phyloP scores from a whole-genome alignment of 2,888 invertebrate genomes.

The Scaptodrosophila latifasciaeformis region DNA sequence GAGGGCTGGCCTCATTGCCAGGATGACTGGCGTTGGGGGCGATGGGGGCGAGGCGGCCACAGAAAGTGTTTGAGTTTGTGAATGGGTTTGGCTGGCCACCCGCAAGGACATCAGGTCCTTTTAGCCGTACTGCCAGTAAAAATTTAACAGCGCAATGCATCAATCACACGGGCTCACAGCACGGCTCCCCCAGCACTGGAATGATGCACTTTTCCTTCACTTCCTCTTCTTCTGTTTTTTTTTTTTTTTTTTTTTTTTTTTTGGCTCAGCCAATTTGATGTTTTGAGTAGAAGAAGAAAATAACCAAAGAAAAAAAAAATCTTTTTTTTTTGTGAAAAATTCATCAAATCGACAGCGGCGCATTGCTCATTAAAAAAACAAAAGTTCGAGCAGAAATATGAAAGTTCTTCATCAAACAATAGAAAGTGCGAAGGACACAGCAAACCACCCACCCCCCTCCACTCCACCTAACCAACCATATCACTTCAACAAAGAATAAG shows the following conservation, averaged over 20 bases:
- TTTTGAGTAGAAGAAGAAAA: too few species aligned
- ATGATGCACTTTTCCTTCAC: slow-evolving; percentile 55
- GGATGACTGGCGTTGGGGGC: too few species aligned
- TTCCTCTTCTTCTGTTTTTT: too few species aligned
- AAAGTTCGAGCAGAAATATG: too few species aligned
- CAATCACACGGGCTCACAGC: slow-evolving; percentile 41
- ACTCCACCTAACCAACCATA: too few species aligned
- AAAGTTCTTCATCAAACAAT: too few species aligned
- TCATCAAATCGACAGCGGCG: slow-evolving; percentile 62
- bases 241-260: too few species aligned
- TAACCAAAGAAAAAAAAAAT: too few species aligned
- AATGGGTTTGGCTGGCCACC: neutral
- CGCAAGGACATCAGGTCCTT: neutral
- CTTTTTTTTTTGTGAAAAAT: slow-evolving; percentile 55
- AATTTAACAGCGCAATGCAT: slow-evolving; percentile 66
- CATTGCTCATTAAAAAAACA: slow-evolving; percentile 48
- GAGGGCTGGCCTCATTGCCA: too few species aligned
- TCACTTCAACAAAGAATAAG: neutral
- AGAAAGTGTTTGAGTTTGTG: neutral
- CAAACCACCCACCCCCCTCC: too few species aligned
- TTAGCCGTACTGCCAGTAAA: slow-evolving; percentile 40
- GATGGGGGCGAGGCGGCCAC: neutral
- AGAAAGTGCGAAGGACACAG: neutral
- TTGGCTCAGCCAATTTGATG: slow-evolving; percentile 55
- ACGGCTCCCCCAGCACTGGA: slow-evolving; percentile 18